Conservation (phyloP, 2,797 vertebrate species). For the Lepus townsendii region DNA sequence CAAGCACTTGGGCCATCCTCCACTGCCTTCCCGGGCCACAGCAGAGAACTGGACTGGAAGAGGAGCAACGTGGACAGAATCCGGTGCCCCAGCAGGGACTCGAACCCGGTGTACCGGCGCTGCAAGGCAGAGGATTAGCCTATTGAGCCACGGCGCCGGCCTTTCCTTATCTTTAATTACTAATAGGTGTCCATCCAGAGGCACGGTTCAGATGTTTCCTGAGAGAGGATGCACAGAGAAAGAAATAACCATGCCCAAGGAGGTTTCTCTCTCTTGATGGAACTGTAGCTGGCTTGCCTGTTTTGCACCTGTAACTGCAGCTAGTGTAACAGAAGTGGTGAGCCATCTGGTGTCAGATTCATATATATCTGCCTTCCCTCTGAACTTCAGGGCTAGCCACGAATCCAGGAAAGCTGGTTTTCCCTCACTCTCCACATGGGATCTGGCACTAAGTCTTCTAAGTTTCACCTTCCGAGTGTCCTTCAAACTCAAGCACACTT, state of each 20-base stretch:
- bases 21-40: too few species aligned
- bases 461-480: background rate
- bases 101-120: too few species aligned
- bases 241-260: background rate
- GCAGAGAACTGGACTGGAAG: too few species aligned
- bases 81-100: too few species aligned
- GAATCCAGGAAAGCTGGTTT: background rate
- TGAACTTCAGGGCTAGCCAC: background rate
- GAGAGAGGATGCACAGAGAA: background rate
- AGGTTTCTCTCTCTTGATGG: background rate
- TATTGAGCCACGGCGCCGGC: too few species aligned
- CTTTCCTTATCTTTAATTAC: background rate
- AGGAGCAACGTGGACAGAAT: too few species aligned
- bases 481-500: background rate
- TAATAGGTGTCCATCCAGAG: too few species aligned
- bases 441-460: background rate
- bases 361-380: background rate
- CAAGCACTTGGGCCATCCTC: too few species aligned
- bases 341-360: background rate
- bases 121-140: too few species aligned
- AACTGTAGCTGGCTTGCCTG: background rate
- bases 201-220: background rate
- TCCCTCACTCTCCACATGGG: fast-evolving
- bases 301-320: conserved; percentile 8
- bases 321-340: background rate